Percentiles rank a stretch among this genome's conserved stretches.
These are phyloP conservation scores for Ciconia nigra DNA, from an alignment of 2,797 vertebrate genomes.

Conservation along the genomic window DNA sequence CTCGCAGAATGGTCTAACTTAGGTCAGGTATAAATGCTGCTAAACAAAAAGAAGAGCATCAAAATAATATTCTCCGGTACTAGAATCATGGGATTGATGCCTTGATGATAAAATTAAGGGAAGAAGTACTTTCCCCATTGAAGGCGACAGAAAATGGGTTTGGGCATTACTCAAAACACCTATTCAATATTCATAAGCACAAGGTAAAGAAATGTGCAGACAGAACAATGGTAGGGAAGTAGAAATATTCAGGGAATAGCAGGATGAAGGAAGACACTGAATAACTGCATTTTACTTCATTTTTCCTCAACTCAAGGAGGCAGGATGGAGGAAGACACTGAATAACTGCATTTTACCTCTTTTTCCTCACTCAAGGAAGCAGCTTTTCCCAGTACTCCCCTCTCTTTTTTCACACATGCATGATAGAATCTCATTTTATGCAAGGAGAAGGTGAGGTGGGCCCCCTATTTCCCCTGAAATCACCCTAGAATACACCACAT, in stretches of 20 bases:
- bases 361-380: neutral
- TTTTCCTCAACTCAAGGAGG: neutral
- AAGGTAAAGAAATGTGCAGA: neutral
- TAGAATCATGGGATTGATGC: neutral
- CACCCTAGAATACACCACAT: neutral
- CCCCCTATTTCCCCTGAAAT: neutral
- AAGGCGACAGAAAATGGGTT: neutral
- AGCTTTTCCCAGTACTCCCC: neutral
- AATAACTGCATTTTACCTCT: neutral
- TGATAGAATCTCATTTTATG: neutral
- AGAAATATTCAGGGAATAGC: neutral
- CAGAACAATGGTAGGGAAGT: neutral
- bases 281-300: neutral
- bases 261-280: neutral
- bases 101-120: neutral
- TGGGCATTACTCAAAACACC: neutral
- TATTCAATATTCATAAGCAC: neutral
- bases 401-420: neutral
- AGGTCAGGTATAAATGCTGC: neutral
- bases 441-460: neutral
- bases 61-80: neutral
- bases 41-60: neutral
- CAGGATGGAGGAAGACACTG: neutral
- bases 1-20: neutral
- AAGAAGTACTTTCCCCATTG: neutral